A percentile compares a stretch with the other conserved stretches of the same genome.
Conservation (phyloP, 1,140 invertebrate genomes). For the Trissolcus basalis region DNA sequence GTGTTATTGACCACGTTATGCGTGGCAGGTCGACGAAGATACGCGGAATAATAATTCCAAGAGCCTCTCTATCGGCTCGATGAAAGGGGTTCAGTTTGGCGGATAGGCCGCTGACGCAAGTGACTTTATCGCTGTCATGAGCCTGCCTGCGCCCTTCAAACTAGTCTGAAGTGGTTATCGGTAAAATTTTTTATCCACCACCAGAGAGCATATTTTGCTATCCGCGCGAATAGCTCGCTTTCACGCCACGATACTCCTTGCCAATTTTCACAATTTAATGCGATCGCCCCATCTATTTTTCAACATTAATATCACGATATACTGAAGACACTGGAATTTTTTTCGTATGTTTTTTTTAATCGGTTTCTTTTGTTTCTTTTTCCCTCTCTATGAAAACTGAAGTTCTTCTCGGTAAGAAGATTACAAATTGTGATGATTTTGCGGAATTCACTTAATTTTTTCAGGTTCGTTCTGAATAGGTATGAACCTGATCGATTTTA, state of each 20-base stretch:
- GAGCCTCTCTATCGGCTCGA: slow-evolving; percentile 16
- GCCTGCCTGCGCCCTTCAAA: slow-evolving; percentile 36
- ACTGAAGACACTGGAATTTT: too few relatives aligned
- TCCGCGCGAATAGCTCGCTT: slow-evolving; percentile 19
- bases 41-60: slow-evolving; percentile 42
- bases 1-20: slow-evolving; percentile 46
- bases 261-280: slow-evolving; percentile 14
- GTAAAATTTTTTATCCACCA: slow-evolving; percentile 42
- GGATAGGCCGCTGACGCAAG: slow-evolving; percentile 47
- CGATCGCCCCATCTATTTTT: not conserved
- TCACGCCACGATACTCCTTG: slow-evolving; percentile 15
- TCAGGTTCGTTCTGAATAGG: too few relatives aligned
- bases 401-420: too few relatives aligned
- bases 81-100: slow-evolving; percentile 39
- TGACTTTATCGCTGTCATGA: slow-evolving; percentile 54
- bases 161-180: slow-evolving; percentile 56
- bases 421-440: too few relatives aligned
- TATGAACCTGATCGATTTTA: not conserved
- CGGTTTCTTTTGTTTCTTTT: too few relatives aligned
- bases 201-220: slow-evolving; percentile 42
- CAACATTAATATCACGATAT: too few relatives aligned
- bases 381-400: too few relatives aligned
- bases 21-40: slow-evolving; percentile 18
- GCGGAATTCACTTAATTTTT: too few relatives aligned
- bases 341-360: too few relatives aligned